Evolutionary conservation across 2,797 vertebrate species (phyloP).

Genomic region (Silurus lanzhouensis): DNA sequence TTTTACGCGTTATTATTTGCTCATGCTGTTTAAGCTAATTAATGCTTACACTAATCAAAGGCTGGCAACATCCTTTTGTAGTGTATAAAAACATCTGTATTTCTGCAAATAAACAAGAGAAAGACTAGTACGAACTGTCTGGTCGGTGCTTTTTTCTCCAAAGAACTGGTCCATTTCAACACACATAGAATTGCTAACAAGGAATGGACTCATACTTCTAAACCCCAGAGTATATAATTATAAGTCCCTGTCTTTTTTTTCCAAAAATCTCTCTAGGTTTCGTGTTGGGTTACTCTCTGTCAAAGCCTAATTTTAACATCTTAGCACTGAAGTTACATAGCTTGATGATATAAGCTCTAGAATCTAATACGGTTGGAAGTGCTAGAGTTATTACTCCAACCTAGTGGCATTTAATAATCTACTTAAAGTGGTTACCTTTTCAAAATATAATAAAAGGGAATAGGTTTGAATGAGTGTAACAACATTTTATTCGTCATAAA

Average conservation of each 20-base stretch:
- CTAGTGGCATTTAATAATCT: neutral
- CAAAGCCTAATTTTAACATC: neutral
- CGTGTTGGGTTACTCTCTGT: neutral
- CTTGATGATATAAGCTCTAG: no score
- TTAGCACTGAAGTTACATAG: neutral
- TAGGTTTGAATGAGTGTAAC: neutral
- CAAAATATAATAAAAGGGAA: neutral
- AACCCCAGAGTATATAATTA: neutral
- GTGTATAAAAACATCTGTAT: no score
- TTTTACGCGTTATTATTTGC: no score
- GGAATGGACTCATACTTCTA: neutral
- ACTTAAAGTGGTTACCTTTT: neutral
- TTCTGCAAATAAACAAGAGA: no score
- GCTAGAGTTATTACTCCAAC: neutral
- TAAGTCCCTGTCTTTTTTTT: neutral
- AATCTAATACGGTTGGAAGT: neutral
- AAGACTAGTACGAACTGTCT: no score
- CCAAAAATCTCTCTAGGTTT: neutral
- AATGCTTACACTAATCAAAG: no score
- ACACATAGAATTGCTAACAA: no score
- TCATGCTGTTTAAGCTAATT: no score
- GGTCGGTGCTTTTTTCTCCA: no score
- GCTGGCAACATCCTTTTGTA: no score
- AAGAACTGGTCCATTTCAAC: no score
- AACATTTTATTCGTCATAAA: neutral